Evolutionary conservation across 1,140 invertebrate species (phyloP).

Genomic region (Panulirus ornatus): DNA sequence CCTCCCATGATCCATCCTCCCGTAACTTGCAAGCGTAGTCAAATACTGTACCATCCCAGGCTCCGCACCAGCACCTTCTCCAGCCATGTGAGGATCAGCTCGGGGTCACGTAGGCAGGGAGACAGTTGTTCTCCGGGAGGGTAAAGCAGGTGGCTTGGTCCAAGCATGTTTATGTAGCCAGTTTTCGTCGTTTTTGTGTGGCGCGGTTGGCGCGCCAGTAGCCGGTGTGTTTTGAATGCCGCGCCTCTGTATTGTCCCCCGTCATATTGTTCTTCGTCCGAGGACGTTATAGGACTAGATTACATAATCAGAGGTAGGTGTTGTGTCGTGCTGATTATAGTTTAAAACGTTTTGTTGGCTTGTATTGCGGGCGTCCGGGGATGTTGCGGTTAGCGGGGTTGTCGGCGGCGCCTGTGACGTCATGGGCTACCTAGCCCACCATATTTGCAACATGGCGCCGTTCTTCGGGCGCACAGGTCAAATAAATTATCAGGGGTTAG

Average conservation of each 20-base stretch:
- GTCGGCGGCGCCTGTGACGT: constrained; percentile 23
- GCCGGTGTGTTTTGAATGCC: not conserved
- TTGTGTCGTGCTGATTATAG: too few relatives aligned
- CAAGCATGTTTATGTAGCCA: not conserved
- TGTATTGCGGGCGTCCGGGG: too few relatives aligned
- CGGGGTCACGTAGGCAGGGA: not conserved
- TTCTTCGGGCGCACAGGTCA: not conserved
- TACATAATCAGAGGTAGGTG: too few relatives aligned
- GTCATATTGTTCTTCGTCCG: too few relatives aligned
- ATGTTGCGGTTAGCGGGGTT: not conserved
- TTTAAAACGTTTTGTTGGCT: too few relatives aligned
- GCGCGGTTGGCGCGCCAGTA: not conserved
- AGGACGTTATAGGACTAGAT: too few relatives aligned
- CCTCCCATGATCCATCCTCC: not conserved
- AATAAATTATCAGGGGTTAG: constrained; percentile 1
- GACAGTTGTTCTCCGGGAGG: not conserved
- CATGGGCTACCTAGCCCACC: constrained; percentile 23
- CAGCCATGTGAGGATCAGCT: not conserved
- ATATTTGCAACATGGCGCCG: constrained; percentile 41
- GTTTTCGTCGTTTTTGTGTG: not conserved
- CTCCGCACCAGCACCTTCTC: not conserved
- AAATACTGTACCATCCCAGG: not conserved
- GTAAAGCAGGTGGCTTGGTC: not conserved
- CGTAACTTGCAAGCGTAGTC: too few relatives aligned
- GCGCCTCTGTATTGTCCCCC: not conserved